Evolutionary conservation across 2,113 vertebrate genomes (phyloP).

Genomic region (Gulo gulo): DNA sequence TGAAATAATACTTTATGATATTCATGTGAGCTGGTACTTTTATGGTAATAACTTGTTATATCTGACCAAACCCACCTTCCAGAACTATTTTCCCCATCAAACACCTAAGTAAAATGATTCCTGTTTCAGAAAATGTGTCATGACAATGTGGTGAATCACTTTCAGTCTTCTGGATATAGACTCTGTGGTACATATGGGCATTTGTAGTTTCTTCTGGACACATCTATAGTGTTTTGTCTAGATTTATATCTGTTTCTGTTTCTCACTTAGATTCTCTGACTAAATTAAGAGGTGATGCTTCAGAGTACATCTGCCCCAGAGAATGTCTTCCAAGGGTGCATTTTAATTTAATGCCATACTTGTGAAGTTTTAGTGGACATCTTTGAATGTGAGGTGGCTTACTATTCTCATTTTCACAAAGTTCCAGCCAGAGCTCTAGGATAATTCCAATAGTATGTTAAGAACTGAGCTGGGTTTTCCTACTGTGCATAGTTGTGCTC

Average conservation of each 20-base stretch:
- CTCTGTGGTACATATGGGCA: not conserved
- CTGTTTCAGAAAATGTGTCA: not conserved
- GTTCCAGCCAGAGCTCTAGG: not conserved
- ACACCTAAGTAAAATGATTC: not conserved
- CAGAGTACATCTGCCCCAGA: not conserved
- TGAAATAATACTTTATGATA: not conserved
- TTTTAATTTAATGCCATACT: conserved; percentile 31
- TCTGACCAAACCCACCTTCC: not conserved
- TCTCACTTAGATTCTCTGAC: not conserved
- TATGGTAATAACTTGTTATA: not conserved
- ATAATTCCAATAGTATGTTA: not conserved
- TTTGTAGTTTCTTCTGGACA: not conserved
- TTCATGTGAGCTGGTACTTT: not conserved
- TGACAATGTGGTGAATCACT: not conserved
- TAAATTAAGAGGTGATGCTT: not conserved
- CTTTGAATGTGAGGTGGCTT: not conserved
- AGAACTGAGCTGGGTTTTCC: not conserved
- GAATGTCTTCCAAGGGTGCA: fast-evolving
- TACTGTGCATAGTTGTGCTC: not conserved
- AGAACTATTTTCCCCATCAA: not conserved
- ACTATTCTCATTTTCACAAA: not conserved
- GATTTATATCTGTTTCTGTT: not conserved
- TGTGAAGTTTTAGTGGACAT: conserved; percentile 24
- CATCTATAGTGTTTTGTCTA: not conserved
- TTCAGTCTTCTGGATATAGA: not conserved